Conservation (phyloP, 1,140 invertebrate genomes). For the Formica selysi region DNA sequence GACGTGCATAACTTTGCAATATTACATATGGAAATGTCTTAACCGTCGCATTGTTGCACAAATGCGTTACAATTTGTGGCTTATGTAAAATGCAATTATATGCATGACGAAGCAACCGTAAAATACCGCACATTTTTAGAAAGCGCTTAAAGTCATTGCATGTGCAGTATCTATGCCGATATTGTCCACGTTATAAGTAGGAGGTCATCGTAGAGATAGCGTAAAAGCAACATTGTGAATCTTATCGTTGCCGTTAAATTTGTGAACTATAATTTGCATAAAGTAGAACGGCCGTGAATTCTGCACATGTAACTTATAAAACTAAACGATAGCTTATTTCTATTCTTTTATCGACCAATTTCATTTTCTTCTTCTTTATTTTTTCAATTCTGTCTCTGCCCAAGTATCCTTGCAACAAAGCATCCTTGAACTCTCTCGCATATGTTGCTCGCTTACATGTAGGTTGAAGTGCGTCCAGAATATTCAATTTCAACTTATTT, state of each 20-base stretch:
- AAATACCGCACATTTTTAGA: conserved; percentile 40
- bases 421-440: too few relatives aligned
- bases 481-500: not conserved
- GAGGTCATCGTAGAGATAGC: conserved; percentile 54
- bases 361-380: not conserved
- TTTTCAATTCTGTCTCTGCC: not conserved
- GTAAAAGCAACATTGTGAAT: conserved; percentile 57
- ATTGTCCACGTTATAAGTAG: conserved; percentile 42
- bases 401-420: not conserved
- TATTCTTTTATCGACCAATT: not conserved
- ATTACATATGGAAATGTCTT: conserved; percentile 55
- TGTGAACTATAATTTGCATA: conserved; percentile 37
- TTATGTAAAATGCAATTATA: conserved; percentile 61
- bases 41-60: conserved; percentile 27
- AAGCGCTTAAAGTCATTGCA: conserved; percentile 56
- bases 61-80: conserved; percentile 47
- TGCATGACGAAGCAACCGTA: conserved; percentile 47
- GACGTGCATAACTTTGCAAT: conserved; percentile 35
- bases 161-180: conserved; percentile 33
- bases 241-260: conserved; percentile 51
- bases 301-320: conserved; percentile 27
- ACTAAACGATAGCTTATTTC: conserved; percentile 1
- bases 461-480: not conserved
- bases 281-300: conserved; percentile 42
- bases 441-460: not conserved